Conservation (phyloP, 2,113 vertebrate genomes). For the Oostethus manadensis region DNA sequence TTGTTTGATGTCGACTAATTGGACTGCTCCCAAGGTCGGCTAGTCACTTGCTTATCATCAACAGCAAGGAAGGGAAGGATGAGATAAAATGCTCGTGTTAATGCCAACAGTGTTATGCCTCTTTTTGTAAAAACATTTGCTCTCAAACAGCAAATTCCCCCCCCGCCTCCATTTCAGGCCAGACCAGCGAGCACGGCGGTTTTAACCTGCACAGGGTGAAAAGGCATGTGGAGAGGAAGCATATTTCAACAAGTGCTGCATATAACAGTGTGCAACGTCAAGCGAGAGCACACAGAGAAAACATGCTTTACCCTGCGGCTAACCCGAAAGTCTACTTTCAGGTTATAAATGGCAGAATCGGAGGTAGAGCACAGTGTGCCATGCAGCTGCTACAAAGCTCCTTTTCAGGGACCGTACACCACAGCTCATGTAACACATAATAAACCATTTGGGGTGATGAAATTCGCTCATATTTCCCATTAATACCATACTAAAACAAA, state of each 20-base stretch:
- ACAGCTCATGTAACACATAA: constrained; percentile 34
- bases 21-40: background rate
- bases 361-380: constrained; percentile 40
- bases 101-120: constrained; percentile 20
- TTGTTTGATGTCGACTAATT: constrained; percentile 5
- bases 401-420: constrained; percentile 48
- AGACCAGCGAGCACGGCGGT: constrained; percentile 9
- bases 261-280: constrained; percentile 20
- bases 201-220: constrained; percentile 13
- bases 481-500: background rate
- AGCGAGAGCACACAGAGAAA: constrained; percentile 35
- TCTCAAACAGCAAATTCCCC: constrained; percentile 22
- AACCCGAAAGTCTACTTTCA: constrained; percentile 54
- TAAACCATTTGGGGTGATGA: constrained; percentile 24
- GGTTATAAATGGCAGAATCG: constrained; percentile 55
- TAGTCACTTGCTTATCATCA: constrained; percentile 13
- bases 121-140: constrained; percentile 19
- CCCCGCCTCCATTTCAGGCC: constrained; percentile 22
- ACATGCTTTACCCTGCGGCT: constrained; percentile 45
- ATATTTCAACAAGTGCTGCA: constrained; percentile 19
- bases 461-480: constrained; percentile 17
- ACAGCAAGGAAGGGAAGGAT: constrained; percentile 29
- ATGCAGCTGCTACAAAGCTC: constrained; percentile 48
- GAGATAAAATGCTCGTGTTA: constrained; percentile 25
- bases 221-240: constrained; percentile 19